Evolutionary conservation across 1,140 invertebrate genomes (phyloP).

Genomic region (Sminthurinus signatus): DNA sequence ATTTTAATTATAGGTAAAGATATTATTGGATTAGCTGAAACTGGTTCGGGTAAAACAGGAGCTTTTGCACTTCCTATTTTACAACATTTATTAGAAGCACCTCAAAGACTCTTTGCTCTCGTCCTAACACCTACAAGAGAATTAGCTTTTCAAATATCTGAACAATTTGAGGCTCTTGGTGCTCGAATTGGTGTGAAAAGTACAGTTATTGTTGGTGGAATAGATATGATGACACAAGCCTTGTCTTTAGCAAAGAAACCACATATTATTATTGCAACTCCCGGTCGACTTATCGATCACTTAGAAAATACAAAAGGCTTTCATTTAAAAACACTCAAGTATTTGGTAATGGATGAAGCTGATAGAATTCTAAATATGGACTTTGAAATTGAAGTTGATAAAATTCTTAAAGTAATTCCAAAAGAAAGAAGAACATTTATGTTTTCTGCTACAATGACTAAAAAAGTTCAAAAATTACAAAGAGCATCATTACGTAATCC

Average conservation of each 20-base stretch:
- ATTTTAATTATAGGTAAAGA: no score
- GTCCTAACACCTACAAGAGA: constrained; percentile 85
- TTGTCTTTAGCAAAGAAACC: constrained; percentile 76
- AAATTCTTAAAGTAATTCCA: constrained; percentile 84
- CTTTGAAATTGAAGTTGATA: constrained; percentile 80
- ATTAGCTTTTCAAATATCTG: constrained; percentile 65
- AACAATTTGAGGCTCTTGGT: constrained; percentile 83
- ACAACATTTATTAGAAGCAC: constrained; percentile 82
- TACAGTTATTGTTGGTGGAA: constrained; percentile 82
- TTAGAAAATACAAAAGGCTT: constrained; percentile 92
- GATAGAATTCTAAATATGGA: constrained; percentile 89
- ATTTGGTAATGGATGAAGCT: constrained; percentile 92
- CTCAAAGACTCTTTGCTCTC: constrained; percentile 91
- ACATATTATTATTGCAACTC: constrained; percentile 91
- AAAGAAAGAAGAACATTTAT: constrained; percentile 89
- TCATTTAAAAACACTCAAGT: constrained; percentile 78
- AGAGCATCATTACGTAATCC: constrained; percentile 93
- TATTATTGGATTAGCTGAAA: constrained; percentile 60
- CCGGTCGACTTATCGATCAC: constrained; percentile 72
- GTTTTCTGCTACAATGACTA: constrained; percentile 98
- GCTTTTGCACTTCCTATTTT: constrained; percentile 94
- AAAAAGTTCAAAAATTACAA: constrained; percentile 84
- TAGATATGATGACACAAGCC: constrained; percentile 86
- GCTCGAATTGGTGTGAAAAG: constrained; percentile 76
- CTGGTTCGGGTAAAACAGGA: constrained; percentile 95